Percentiles rank a stretch among this genome's conserved stretches.
Conservation (phyloP, 1,140 invertebrate species). For the Anastrepha ludens region DNA sequence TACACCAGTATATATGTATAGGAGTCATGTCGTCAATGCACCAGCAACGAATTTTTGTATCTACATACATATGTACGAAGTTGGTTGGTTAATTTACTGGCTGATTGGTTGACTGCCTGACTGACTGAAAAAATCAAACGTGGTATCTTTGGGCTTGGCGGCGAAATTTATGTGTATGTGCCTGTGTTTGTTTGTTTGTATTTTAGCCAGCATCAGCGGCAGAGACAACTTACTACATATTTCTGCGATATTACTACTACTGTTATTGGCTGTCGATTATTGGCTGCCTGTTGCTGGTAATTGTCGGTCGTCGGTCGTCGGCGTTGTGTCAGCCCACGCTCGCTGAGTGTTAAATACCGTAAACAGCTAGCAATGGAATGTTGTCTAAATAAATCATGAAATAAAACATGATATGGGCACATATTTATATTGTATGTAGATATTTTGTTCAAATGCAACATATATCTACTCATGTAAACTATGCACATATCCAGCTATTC, state of each 20-base stretch:
- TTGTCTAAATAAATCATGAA: slow-evolving; percentile 48
- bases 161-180: not conserved
- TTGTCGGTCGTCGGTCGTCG: not conserved
- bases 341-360: slow-evolving; percentile 45
- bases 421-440: not conserved
- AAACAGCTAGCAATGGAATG: slow-evolving; percentile 46
- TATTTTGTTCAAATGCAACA: too few relatives aligned
- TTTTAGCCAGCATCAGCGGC: slow-evolving; percentile 28
- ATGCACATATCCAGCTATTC: not conserved
- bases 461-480: not conserved
- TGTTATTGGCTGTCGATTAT: not conserved
- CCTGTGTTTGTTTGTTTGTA: not conserved
- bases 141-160: not conserved
- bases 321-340: slow-evolving; percentile 30
- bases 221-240: not conserved
- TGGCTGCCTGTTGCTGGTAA: not conserved
- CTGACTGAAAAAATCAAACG: not conserved
- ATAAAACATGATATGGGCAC: slow-evolving; percentile 31
- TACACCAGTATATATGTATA: not conserved
- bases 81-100: not conserved
- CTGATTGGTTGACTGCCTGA: not conserved
- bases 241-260: not conserved
- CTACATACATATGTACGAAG: not conserved
- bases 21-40: too few relatives aligned
- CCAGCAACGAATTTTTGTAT: too few relatives aligned